Base-by-base conservation (phyloP, 1,140 invertebrate genomes). In the Polypedilum vanderplanki region DNA sequence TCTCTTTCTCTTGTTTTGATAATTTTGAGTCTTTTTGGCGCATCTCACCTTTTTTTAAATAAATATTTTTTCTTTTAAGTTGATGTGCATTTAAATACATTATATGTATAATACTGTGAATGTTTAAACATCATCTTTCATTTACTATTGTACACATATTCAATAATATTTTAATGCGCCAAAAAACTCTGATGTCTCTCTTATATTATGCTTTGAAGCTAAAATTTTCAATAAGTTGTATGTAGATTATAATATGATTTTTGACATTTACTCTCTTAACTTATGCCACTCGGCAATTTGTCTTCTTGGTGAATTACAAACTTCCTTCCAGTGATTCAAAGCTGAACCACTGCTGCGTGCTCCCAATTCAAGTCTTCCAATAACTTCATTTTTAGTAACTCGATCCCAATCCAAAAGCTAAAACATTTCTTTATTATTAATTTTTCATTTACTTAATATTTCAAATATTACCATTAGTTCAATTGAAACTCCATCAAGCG, bases 281-380 rank as follows among this genome's bases (percentile, higher is more conserved):
- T 97, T 97, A 87, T 98, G 96, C 96, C 97, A 98, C 84, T 98
- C 95, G 73, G 97, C 96, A 80, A 98, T 98, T 87, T 98, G 97
- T 76, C 96, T 90, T 76, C 96, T 88, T n/a, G 96, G 96, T 76
- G 95, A 96, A 81, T 91, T 95, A 84, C 94, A 92, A 75, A 98
- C 95, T 85, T 98, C 96, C 78, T 92, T 94, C 97, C 96, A 98
- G 83, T 98, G 97, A 80, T 95, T 93, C 10, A 93, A 85, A 24
- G 95, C 93, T 57, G 92, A 89, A 76, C 91, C 91, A 77, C 87
- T 87, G 75, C 89, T 88, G 78, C 91, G 91, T 5, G 89, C 84
- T 33, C 91, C 90, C 67, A 99, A 86, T 80, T 98, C 94, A 79
- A 99, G 85, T 77, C 94, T 88, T 75, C 97, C 97, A 80, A 98